A percentile compares a stretch with the other conserved stretches of the same genome.
phyloP scores from a whole-genome alignment of 2,797 vertebrate species.

The Takifugu rubripes region DNA sequence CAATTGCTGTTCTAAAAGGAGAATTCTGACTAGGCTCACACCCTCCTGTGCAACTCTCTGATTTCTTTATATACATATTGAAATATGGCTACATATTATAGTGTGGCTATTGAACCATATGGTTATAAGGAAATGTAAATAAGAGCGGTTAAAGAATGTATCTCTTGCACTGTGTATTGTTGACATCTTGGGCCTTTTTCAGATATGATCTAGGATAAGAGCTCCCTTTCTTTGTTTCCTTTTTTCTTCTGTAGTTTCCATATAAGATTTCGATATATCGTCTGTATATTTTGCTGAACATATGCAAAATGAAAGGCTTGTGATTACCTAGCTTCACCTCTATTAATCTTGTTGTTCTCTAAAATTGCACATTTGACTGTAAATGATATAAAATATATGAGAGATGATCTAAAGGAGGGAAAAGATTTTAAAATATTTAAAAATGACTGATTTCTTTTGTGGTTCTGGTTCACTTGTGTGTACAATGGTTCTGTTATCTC shows the following conservation, averaged over 20 bases:
- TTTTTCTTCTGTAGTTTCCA: too few species aligned
- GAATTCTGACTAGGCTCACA: too few species aligned
- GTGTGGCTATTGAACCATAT: too few species aligned
- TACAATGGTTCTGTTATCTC: slow-evolving; percentile 17
- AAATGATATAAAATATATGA: not conserved
- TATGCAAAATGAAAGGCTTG: slow-evolving; percentile 2
- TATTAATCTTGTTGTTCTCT: not conserved
- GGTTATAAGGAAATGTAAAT: slow-evolving; percentile 11
- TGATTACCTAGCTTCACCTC: too few species aligned
- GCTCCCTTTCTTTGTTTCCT: slow-evolving; percentile 7
- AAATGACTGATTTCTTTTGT: slow-evolving; percentile 20
- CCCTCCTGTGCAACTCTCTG: too few species aligned
- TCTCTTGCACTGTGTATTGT: not conserved
- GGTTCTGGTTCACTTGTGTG: slow-evolving; percentile 24
- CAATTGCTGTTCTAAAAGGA: too few species aligned
- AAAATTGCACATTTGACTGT: not conserved
- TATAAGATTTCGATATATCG: too few species aligned
- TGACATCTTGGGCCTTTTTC: not conserved
- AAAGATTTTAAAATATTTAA: not conserved
- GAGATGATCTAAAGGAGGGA: not conserved
- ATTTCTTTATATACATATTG: too few species aligned
- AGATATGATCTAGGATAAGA: slow-evolving; percentile 7
- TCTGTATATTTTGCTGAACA: too few species aligned
- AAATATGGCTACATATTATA: too few species aligned
- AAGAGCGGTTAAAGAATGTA: not conserved